Base-by-base conservation (phyloP, 2,888 invertebrate species). In the Standfussiana lucernea region DNA sequence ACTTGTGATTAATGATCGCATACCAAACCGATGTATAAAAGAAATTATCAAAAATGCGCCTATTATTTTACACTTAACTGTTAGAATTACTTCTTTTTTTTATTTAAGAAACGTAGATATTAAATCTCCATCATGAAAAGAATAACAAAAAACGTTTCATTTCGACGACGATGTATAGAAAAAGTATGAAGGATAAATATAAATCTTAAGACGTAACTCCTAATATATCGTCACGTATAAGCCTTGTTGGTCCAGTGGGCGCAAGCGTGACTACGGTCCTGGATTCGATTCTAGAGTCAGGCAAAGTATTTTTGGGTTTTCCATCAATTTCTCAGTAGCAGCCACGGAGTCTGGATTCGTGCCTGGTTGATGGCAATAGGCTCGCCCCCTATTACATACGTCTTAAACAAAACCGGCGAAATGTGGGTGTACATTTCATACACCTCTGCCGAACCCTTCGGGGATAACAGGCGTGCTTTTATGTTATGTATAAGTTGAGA, bases 21-120 rank as follows among this genome's bases (percentile, higher is more conserved):
- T 91, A 91, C 87, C 88, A 83, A 82, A 83, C 77, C 67, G 78
- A 80, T 71, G 80, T 80, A 90, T 88, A 88, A 91, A 91, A 90
- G 89, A 89, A 87, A 91, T 90, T 90, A 91, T 92, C 91, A 90
- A 93, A 93, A 88, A 91, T 88, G 87, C 86, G 85, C 88, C 91
- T 90, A 94, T 95, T 95, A 95, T 94, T 94, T 93, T 91, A 93
- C 91, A 91, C 92, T 94, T 93, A 94, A 86, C 88, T 80, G 85
- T 86, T 88, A 83, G 87, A 84, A 79, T 77, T 47, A 77, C 59
- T 85, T 85, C 80, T 82, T 82, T 86, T 86, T 84, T 75, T 83
- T 78, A 72, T 64, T 80, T 81, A 56, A 59, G 70, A 73, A 75
- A 82, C 71, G 71, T 79, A 77, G 80, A 80, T 79, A 89, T 89